Evolutionary conservation across 2,113 vertebrate species (phyloP), one percentile per base, ranked within the genome.

Genomic region (Myotis davidii): DNA sequence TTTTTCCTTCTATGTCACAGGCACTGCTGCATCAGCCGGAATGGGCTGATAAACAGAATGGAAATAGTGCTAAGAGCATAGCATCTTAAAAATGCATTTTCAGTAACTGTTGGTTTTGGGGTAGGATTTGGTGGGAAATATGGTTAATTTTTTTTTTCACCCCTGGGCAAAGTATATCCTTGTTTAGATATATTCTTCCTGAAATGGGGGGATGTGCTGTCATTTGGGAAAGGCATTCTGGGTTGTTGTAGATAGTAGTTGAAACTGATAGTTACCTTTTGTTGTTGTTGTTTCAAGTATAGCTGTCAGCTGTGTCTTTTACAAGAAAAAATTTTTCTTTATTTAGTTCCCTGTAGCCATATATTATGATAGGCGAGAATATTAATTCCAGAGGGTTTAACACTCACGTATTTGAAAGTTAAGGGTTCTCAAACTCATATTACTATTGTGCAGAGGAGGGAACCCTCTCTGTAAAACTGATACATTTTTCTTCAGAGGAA

Each of bases 181-280:
- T 93, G 76, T 93, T 95, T 88, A 85, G 73, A 69, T 87, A 37
- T 81, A n/a, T 21, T 42, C 56, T 93, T 95, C 69, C 54, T 90
- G 78, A 81, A 76, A 81, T 25, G 37, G 37, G 65, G 32, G 70
- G n/a, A 48, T 67, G 20, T 87, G 27, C 50, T 61, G 27, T 94
- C 45, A 56, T 85, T 88, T 94, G 85, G 93, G 88, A 95, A 90
- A 67, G 74, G 67, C n/a, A 56, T 91, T 92, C 70, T 78, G 61
- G 54, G 6, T 93, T 84, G 42, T 77, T 88, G 21, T 56, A 77
- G 64, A 54, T 81, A 94, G 61, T 87, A 37, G 20, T 87, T 91
- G 45, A 88, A 95, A 96, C 21, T 79, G 79, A 93, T 70, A 34
- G 7, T 77, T 88, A 59, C 78, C 92, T 94, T 74, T 89, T 34